Evolutionary conservation across 2,113 vertebrate species (phyloP).

Genomic region (Carlito syrichta): DNA sequence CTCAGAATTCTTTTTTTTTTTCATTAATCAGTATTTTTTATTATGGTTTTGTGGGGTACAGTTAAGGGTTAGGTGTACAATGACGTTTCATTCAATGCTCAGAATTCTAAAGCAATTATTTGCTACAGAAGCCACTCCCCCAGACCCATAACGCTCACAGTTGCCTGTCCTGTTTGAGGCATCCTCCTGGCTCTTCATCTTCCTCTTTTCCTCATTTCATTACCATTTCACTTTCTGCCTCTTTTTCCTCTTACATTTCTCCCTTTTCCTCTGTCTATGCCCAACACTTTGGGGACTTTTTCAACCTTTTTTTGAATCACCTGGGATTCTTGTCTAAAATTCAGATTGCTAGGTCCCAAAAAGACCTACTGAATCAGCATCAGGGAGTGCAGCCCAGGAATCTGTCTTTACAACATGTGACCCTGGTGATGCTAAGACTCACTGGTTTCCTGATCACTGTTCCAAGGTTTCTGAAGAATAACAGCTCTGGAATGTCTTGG

Average conservation of each 20-base stretch:
- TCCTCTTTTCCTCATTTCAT: not conserved
- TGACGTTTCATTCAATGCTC: not conserved
- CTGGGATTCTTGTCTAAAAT: not conserved
- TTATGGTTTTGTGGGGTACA: no score
- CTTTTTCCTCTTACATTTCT: not conserved
- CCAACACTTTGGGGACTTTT: not conserved
- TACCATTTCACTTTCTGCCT: not conserved
- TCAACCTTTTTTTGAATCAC: not conserved
- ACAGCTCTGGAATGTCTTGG: not conserved
- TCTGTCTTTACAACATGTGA: not conserved
- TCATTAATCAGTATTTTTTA: no score
- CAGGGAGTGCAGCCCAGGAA: not conserved
- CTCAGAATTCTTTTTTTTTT: not conserved
- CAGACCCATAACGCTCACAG: not conserved
- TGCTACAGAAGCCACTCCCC: not conserved
- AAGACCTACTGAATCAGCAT: not conserved
- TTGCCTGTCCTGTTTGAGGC: not conserved
- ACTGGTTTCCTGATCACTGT: not conserved
- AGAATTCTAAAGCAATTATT: slow-evolving; percentile 2
- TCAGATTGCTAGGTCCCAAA: not conserved
- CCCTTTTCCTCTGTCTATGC: not conserved
- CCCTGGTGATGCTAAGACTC: not conserved
- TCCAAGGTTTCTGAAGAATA: not conserved
- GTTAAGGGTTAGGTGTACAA: no score
- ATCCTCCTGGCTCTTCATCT: not conserved